phyloP scores from a whole-genome alignment of 2,797 vertebrate species.

The Phalloptychus januarius region DNA sequence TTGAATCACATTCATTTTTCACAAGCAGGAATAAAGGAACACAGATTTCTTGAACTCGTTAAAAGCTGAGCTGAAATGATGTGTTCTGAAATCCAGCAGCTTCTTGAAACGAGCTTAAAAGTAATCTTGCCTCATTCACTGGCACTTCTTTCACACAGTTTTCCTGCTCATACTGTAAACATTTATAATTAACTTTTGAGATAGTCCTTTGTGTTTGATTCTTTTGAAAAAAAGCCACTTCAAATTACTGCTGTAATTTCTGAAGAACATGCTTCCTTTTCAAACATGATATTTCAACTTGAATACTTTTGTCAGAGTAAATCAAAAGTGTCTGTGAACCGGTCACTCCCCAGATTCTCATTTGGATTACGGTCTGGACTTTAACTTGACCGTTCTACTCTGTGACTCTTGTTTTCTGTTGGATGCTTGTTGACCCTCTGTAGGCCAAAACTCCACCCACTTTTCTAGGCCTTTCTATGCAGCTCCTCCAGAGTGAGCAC shows the following conservation, averaged over 20 bases:
- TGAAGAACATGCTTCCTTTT: neutral
- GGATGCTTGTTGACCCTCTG: too few species aligned
- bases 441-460: too few species aligned
- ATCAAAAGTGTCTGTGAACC: neutral
- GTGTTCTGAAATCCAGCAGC: neutral
- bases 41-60: neutral
- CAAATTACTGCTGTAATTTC: constrained; percentile 4
- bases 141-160: neutral
- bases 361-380: neutral
- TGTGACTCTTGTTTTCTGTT: neutral
- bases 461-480: neutral
- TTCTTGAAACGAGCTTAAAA: neutral
- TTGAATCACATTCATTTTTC: neutral
- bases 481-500: neutral
- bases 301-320: neutral
- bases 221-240: constrained; percentile 3
- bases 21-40: neutral
- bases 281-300: neutral
- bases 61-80: neutral
- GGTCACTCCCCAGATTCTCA: neutral
- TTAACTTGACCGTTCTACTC: neutral
- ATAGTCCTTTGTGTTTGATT: constrained; percentile 1
- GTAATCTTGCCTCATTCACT: neutral
- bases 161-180: neutral
- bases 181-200: constrained; percentile 9